Conservation (phyloP, 2,113 vertebrate genomes). For the Monopterus albus region DNA sequence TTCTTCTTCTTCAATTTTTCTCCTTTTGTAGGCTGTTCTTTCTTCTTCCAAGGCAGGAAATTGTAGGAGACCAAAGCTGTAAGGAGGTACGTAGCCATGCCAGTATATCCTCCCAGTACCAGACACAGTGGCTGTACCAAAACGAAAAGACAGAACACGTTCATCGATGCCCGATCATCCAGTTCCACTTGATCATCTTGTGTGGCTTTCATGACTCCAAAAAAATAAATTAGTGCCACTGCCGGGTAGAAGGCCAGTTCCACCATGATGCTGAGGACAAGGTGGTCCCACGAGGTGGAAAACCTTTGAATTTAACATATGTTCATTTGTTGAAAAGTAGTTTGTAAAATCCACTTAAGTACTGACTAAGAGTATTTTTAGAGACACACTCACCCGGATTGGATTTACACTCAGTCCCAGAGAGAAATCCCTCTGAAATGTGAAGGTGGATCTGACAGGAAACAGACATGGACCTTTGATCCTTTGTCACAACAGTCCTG, state of each 20-base stretch:
- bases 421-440: conserved; percentile 27
- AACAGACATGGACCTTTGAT: conserved; percentile 74
- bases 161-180: conserved; percentile 80
- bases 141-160: conserved; percentile 86
- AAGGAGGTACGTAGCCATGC: conserved; percentile 80
- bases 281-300: neutral
- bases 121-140: conserved; percentile 84
- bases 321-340: conserved; percentile 12
- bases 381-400: conserved; percentile 53
- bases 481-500: conserved; percentile 42
- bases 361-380: conserved; percentile 4
- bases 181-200: conserved; percentile 76
- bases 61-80: conserved; percentile 82
- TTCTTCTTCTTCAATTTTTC: conserved; percentile 71
- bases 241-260: conserved; percentile 83
- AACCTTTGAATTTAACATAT: conserved; percentile 25
- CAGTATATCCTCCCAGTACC: conserved; percentile 78
- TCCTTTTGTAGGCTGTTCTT: conserved; percentile 5
- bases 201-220: conserved; percentile 76
- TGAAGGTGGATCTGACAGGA: conserved; percentile 22
- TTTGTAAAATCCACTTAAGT: conserved; percentile 4
- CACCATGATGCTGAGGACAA: conserved; percentile 58
- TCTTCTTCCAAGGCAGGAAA: conserved; percentile 78
- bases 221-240: conserved; percentile 84
- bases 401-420: conserved; percentile 9